phyloP scores from a whole-genome alignment of 1,140 invertebrate genomes.

The Oreohelix idahoensis region DNA sequence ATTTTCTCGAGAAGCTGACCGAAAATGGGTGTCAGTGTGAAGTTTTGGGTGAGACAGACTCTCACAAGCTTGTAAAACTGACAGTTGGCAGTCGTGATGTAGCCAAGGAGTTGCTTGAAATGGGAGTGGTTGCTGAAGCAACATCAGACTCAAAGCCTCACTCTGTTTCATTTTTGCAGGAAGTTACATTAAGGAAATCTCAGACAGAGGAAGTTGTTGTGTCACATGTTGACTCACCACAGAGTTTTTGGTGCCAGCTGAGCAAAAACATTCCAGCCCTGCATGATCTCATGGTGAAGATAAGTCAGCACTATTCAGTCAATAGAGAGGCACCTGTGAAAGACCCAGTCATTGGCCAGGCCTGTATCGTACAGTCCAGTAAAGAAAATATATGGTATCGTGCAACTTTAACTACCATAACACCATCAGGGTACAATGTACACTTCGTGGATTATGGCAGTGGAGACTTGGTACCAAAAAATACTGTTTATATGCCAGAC shows the following conservation, averaged over 20 bases:
- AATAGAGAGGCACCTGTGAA: slow-evolving; percentile 13
- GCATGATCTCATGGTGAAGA: slow-evolving; percentile 71
- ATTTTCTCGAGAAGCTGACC: slow-evolving; percentile 61
- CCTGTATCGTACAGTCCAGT: slow-evolving; percentile 83
- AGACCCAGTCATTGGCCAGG: slow-evolving; percentile 73
- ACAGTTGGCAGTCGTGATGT: slow-evolving; percentile 48
- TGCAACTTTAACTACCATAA: slow-evolving; percentile 76
- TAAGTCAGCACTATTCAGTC: slow-evolving; percentile 46
- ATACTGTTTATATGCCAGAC: slow-evolving; percentile 47
- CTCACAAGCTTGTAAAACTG: slow-evolving; percentile 49
- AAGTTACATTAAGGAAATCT: background rate
- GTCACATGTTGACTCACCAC: slow-evolving; percentile 52
- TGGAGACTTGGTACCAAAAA: slow-evolving; percentile 64
- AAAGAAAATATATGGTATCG: slow-evolving; percentile 82
- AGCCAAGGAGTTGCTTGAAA: slow-evolving; percentile 51
- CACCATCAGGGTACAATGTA: slow-evolving; percentile 63
- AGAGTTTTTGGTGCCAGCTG: slow-evolving; percentile 64
- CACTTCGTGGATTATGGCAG: slow-evolving; percentile 78
- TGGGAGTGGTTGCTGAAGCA: slow-evolving; percentile 51
- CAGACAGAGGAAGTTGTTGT: slow-evolving; percentile 49
- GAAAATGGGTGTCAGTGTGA: slow-evolving; percentile 54
- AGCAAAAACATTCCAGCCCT: slow-evolving; percentile 60
- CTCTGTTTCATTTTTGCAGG: background rate
- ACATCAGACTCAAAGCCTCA: slow-evolving; percentile 7
- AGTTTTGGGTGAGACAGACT: slow-evolving; percentile 43